These are phyloP conservation scores for Luscinia megarhynchos DNA, from an alignment of 2,797 vertebrate species.

Conservation along the genomic window DNA sequence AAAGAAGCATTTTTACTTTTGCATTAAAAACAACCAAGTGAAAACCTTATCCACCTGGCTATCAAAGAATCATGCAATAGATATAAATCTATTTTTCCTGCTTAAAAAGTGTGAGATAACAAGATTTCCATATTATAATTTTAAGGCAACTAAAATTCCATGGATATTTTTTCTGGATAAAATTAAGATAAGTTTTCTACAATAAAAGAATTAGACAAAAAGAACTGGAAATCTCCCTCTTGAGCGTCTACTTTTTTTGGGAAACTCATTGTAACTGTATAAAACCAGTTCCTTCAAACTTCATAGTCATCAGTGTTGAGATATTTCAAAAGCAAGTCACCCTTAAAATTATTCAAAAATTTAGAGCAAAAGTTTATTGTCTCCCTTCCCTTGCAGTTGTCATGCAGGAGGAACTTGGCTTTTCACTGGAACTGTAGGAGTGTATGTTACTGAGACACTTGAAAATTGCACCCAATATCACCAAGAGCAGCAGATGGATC, in stretches of 20 bases:
- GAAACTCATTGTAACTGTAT: not conserved
- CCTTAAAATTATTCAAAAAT: not conserved
- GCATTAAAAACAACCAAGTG: not conserved
- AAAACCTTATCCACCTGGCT: not conserved
- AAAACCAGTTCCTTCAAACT: not conserved
- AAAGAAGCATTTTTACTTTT: not conserved
- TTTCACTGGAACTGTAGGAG: not conserved
- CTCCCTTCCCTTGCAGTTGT: not conserved
- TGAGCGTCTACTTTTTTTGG: not conserved
- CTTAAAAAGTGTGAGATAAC: not conserved
- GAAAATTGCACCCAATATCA: conserved; percentile 57
- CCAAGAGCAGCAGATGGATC: conserved; percentile 64
- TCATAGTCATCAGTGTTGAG: accelerated
- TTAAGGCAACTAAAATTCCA: not conserved
- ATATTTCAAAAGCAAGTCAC: not conserved
- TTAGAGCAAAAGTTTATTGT: not conserved
- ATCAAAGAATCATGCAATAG: not conserved
- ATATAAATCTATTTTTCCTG: not conserved
- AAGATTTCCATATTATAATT: not conserved
- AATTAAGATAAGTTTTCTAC: not conserved
- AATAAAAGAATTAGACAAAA: not conserved
- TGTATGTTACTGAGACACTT: not conserved
- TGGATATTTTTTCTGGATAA: not conserved
- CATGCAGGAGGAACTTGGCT: not conserved
- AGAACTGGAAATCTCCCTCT: not conserved